Evolutionary conservation across 2,113 vertebrate genomes (phyloP), one percentile per base, ranked within the genome.

Genomic region (Sprattus sprattus): DNA sequence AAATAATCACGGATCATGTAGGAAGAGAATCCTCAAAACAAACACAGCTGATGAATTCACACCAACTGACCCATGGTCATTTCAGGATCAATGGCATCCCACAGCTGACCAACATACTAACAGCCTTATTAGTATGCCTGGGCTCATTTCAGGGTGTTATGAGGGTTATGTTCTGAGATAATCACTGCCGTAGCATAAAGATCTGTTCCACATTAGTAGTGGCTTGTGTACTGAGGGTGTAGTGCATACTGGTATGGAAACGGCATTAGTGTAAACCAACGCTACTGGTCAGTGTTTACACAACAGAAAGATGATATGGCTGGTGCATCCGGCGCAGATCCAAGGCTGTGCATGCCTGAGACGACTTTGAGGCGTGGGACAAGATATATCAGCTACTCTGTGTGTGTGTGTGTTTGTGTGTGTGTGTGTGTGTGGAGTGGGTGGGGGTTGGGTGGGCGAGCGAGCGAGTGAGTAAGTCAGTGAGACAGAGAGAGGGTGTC

Each of bases 161-260:
- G 64, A 71, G 64, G n/a, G 64, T 32, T 32, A 32, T 71, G 64
- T 71, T 71, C 64, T 71, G n/a, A 71, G 64, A 32, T 71, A 71
- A 71, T 71, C 64, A 32, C 64, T 13, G 25, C 25, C 64, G 32
- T 71, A 11, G 8, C 64, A 71, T 10, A 13, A 28, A 28, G 64
- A 15, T 71, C 64, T 71, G 64, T 28, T 71, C 64, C 7, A 28
- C 25, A 71, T 71, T 71, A 71, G 64, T 71, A 28, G 64, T 28
- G 25, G 60, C 18, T 5, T 46, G 67, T 71, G 75, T 84, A 39
- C 39, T 39, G 39, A 39, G 28, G 25, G 10, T 83, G 82, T 83
- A 64, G 28, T 22, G 80, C 44, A 18, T 32, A 11, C 25, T 32
- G 64, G n/a, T 71, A 71, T 71, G 64, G 32, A 71, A 71, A 32